Evolutionary conservation across 2,797 vertebrate species (phyloP).

Genomic region (Enoplosus armatus): DNA sequence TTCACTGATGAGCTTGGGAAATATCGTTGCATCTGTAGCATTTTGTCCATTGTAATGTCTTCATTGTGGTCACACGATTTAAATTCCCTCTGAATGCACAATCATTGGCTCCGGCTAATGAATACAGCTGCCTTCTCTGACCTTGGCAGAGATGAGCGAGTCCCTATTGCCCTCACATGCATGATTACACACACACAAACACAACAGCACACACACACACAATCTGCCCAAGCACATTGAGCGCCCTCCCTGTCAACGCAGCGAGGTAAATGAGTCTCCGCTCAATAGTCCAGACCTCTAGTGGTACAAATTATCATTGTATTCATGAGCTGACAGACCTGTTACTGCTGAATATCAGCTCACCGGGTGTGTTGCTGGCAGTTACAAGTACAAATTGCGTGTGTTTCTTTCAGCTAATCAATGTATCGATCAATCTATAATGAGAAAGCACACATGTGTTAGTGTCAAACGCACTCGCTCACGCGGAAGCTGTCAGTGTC

Average conservation of each 20-base stretch:
- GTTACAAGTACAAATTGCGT: constrained; percentile 60
- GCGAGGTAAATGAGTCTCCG: constrained; percentile 66
- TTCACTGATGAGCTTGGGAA: constrained; percentile 51
- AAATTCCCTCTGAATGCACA: constrained; percentile 69
- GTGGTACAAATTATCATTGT: constrained; percentile 74
- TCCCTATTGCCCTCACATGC: constrained; percentile 57
- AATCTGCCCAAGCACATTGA: constrained; percentile 46
- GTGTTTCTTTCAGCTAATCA: constrained; percentile 55
- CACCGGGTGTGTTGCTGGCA: constrained; percentile 51
- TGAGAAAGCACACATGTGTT: constrained; percentile 42
- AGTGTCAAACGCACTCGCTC: constrained; percentile 31
- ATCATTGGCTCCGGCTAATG: constrained; percentile 68
- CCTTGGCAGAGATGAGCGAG: constrained; percentile 74
- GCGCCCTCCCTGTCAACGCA: constrained; percentile 59
- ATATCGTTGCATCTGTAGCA: constrained; percentile 50
- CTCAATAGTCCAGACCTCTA: constrained; percentile 67
- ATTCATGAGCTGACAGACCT: constrained; percentile 73
- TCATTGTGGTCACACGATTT: constrained; percentile 61
- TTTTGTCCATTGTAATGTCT: constrained; percentile 50
- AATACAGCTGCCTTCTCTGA: constrained; percentile 74
- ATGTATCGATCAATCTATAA: constrained; percentile 68
- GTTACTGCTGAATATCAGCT: constrained; percentile 46
- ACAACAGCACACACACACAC: constrained; percentile 24
- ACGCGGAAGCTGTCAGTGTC: constrained; percentile 41
- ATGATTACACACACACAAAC: constrained; percentile 55